Evolutionary conservation across 1,140 invertebrate genomes (phyloP).

Genomic region (Phenacoccus solenopsis): DNA sequence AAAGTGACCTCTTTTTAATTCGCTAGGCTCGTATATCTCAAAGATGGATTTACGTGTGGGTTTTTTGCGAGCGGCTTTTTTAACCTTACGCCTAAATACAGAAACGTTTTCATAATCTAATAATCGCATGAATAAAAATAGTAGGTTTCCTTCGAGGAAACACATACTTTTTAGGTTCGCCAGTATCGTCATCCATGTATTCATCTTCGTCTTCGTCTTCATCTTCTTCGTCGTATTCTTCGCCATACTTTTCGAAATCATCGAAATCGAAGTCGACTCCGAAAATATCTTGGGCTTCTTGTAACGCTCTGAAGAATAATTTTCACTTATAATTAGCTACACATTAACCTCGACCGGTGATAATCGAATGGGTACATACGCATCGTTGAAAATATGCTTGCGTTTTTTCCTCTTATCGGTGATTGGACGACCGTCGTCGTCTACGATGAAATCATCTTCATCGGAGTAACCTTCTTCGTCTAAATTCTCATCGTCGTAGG

Average conservation of each 20-base stretch:
- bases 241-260: slow-evolving; percentile 81
- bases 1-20: slow-evolving; percentile 90
- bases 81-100: slow-evolving; percentile 36
- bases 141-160: not conserved
- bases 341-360: too few species aligned
- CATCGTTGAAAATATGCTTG: slow-evolving; percentile 79
- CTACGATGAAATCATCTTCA: slow-evolving; percentile 93
- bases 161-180: slow-evolving; percentile 22
- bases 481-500: slow-evolving; percentile 51
- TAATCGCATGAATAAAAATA: not conserved
- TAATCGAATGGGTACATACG: slow-evolving; percentile 56
- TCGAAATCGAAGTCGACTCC: slow-evolving; percentile 98
- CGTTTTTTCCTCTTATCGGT: slow-evolving; percentile 74
- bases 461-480: slow-evolving; percentile 70
- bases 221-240: slow-evolving; percentile 71
- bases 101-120: not conserved
- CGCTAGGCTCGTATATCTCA: slow-evolving; percentile 93
- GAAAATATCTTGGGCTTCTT: slow-evolving; percentile 98
- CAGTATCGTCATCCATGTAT: slow-evolving; percentile 43
- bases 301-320: slow-evolving; percentile 52
- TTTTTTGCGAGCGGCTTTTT: slow-evolving; percentile 64
- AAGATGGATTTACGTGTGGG: slow-evolving; percentile 79
- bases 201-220: slow-evolving; percentile 62
- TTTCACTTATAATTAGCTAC: not conserved
- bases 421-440: slow-evolving; percentile 87